Percentiles rank a stretch among this genome's conserved stretches.
Conservation (phyloP, 1,140 invertebrate genomes). For the Magallana gigas region DNA sequence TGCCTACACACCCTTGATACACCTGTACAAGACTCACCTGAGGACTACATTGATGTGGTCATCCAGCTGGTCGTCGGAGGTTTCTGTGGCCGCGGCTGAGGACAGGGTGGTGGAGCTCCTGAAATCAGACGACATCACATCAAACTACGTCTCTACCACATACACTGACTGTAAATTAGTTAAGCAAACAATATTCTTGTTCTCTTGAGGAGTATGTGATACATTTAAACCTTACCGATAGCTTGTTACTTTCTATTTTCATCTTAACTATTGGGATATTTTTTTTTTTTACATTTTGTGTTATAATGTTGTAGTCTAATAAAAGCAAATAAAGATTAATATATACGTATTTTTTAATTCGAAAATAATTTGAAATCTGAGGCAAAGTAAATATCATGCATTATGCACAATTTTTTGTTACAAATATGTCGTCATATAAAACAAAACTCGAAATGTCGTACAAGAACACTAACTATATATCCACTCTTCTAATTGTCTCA, state of each 20-base stretch:
- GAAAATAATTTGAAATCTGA: no score
- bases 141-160: background rate
- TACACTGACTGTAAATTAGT: background rate
- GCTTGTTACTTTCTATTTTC: conserved; percentile 5
- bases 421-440: no score
- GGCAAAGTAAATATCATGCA: no score
- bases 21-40: conserved; percentile 54
- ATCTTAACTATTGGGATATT: background rate
- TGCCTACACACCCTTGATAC: background rate
- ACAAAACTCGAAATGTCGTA: no score
- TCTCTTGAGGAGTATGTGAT: background rate
- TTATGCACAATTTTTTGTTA: no score
- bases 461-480: no score
- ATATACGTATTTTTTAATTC: no score
- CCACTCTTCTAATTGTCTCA: no score
- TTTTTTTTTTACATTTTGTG: no score
- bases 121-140: conserved; percentile 51
- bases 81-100: conserved; percentile 60
- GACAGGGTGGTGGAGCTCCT: conserved; percentile 71
- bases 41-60: conserved; percentile 70
- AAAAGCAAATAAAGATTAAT: no score
- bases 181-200: conserved; percentile 15
- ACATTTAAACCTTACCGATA: conserved; percentile 1
- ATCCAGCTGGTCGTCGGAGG: conserved; percentile 61
- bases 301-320: no score